A percentile compares a stretch with the other conserved stretches of the same genome.
phyloP scores from a whole-genome alignment of 2,113 vertebrate genomes.

The Ranitomeya variabilis region DNA sequence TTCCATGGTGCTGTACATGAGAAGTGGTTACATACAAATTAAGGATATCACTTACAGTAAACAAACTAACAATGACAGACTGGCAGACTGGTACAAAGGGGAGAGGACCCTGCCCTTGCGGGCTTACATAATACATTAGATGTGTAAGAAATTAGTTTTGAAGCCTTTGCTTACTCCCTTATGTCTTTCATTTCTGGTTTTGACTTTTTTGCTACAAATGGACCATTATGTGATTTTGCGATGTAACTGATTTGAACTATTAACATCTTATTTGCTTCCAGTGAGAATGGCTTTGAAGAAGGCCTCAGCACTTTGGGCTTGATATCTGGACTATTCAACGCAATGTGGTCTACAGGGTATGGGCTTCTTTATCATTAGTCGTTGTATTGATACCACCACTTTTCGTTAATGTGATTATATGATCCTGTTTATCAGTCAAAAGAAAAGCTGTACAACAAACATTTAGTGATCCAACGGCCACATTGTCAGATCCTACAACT shows the following conservation, averaged over 20 bases:
- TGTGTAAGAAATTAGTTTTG: not conserved
- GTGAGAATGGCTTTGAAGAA: conserved; percentile 80
- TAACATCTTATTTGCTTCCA: conserved; percentile 58
- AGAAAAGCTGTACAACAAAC: too few species aligned
- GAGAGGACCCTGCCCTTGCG: too few species aligned
- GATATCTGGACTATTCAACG: conserved; percentile 75
- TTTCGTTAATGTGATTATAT: not conserved
- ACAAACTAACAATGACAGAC: too few species aligned
- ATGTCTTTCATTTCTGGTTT: not conserved
- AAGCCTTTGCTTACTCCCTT: too few species aligned
- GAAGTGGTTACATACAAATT: too few species aligned
- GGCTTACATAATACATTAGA: not conserved
- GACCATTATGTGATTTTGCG: not conserved
- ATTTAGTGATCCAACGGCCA: too few species aligned
- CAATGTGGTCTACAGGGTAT: conserved; percentile 78
- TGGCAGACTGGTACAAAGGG: too few species aligned
- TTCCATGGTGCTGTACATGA: too few species aligned
- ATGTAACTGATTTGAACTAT: not conserved
- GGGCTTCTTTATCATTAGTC: conserved; percentile 45
- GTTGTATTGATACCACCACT: not conserved
- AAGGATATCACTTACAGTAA: too few species aligned
- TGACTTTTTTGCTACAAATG: not conserved
- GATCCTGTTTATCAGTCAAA: too few species aligned
- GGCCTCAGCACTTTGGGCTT: conserved; percentile 76
- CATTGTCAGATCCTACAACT: too few species aligned